Base-by-base conservation (phyloP, 1,140 invertebrate genomes). In the Callitettix versicolor region DNA sequence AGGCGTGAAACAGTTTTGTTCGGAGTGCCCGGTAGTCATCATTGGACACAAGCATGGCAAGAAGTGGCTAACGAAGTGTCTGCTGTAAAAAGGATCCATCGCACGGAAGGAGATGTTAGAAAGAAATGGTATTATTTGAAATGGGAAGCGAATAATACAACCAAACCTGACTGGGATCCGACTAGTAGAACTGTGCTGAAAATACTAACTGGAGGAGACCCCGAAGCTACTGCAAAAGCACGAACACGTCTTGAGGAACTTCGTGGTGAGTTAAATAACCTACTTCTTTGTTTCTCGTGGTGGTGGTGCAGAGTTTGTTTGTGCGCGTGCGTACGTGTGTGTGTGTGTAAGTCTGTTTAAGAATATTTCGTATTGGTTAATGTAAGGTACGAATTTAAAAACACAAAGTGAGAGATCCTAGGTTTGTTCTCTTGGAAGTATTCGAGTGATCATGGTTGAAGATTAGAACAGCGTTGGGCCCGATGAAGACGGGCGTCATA, bases 51-150 rank as follows among this genome's bases (percentile, higher is more conserved):
- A 20, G 63, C 63, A 1, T 64, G 63, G 63, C 57, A 58, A 38
- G 58, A 63, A 12, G 60, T 64, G 4, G 63, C 63, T 20, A 44
- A 57, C 18, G 57, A 56, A 4, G 63, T 64, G 5, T 60, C 60
- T 12, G 48, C 58, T 11, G 60, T 62, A 7, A 62, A 64, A 21
- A 62, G 63, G n/a, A 63, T 64, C 26, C 47, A 55, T 14, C 26
- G 63, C 14, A 60, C 58, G 22, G 63, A 64, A 43, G 47, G 58
- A 11, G 63, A 64, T 49, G 62, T 63, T 11, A 49, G 63, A 11
- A 64, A 64, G 53, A 64, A 64, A 38, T 64, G 63, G 63, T 63
- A 62, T 15, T 64, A 64, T 46, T 58, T 64, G 26, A 64, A 64
- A 38, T 64, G 64, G 62, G 62, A 63, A 46, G 64, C 62, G 14